These are phyloP conservation scores for Phocoena sinus DNA, from an alignment of 2,113 vertebrate species.

Conservation along the genomic window DNA sequence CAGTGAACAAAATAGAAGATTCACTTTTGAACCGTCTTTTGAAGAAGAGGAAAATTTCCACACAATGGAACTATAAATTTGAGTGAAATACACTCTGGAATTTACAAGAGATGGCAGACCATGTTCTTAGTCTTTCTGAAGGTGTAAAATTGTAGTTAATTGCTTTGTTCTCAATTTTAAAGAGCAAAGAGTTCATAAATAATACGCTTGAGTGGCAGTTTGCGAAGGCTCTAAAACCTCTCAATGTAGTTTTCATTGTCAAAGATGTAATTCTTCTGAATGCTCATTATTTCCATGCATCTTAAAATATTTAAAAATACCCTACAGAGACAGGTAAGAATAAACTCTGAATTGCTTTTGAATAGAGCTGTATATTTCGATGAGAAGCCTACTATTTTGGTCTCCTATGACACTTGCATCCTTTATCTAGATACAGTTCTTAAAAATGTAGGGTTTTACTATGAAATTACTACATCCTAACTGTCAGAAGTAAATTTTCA, in stretches of 20 bases:
- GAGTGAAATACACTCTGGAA: no score
- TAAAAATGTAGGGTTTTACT: neutral
- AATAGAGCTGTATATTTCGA: neutral
- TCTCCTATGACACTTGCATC: neutral
- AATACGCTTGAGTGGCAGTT: constrained; percentile 52
- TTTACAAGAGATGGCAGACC: no score
- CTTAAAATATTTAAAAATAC: constrained; percentile 62
- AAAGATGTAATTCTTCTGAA: constrained; percentile 56
- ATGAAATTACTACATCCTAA: neutral
- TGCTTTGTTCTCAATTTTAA: constrained; percentile 21
- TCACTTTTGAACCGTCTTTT: no score
- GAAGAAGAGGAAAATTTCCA: no score
- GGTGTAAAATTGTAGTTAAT: no score
- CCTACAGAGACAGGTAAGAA: constrained; percentile 42
- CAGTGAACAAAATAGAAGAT: no score
- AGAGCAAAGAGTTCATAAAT: constrained; percentile 70
- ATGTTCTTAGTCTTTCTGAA: no score
- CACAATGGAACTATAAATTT: no score
- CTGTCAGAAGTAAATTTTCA: neutral
- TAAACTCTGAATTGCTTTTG: neutral
- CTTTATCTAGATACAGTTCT: neutral
- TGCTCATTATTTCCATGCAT: constrained; percentile 62
- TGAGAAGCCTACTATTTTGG: neutral
- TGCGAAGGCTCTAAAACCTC: constrained; percentile 53
- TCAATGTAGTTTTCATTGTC: constrained; percentile 49